Conservation (phyloP, 2,888 invertebrate genomes). For the Palloptera scutellata region DNA sequence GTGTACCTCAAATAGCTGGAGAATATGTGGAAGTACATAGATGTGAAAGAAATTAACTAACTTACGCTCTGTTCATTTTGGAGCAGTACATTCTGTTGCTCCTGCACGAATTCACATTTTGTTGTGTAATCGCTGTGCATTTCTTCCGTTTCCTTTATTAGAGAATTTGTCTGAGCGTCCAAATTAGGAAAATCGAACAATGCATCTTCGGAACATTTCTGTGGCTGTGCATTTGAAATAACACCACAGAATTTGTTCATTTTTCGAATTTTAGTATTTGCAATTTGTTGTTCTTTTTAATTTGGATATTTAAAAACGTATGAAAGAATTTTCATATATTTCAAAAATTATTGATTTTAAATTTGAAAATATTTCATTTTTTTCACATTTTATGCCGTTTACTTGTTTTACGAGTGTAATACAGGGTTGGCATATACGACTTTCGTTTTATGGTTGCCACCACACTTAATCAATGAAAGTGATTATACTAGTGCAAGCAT, state of each 20-base stretch:
- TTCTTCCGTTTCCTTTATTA: slow-evolving; percentile 24
- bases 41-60: too few relatives aligned
- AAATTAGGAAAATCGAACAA: slow-evolving; percentile 23
- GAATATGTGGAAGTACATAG: neutral
- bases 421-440: too few relatives aligned
- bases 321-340: too few relatives aligned
- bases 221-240: slow-evolving; percentile 20
- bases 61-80: slow-evolving; percentile 31
- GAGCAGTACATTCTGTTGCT: slow-evolving; percentile 18
- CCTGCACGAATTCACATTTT: slow-evolving; percentile 23
- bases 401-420: too few relatives aligned
- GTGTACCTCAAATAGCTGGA: slow-evolving; percentile 23
- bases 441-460: too few relatives aligned
- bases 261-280: slow-evolving; percentile 3
- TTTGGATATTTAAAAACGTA: too few relatives aligned
- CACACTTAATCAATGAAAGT: too few relatives aligned
- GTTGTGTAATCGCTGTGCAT: slow-evolving; percentile 25
- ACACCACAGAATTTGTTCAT: slow-evolving; percentile 36
- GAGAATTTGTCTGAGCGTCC: slow-evolving; percentile 25
- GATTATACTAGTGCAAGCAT: too few relatives aligned
- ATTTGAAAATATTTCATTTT: too few relatives aligned
- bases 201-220: slow-evolving; percentile 1
- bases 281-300: too few relatives aligned
- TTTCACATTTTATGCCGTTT: too few relatives aligned
- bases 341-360: too few relatives aligned